Percentiles rank a stretch among this genome's conserved stretches.
These are phyloP conservation scores for Chionomys nivalis DNA, from an alignment of 2,113 vertebrate species.

Conservation along the genomic window DNA sequence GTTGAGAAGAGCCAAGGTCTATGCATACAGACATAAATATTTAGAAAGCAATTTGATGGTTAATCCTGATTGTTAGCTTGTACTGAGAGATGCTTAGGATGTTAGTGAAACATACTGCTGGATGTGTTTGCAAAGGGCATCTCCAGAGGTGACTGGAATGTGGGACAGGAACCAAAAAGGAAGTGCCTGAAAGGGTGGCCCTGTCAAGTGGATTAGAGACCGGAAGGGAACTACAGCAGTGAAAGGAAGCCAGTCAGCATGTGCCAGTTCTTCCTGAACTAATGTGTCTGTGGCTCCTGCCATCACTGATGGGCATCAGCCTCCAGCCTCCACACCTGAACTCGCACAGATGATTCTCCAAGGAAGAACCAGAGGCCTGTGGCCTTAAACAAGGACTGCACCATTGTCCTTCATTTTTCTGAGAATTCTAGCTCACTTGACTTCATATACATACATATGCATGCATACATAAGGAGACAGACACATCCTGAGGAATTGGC, in stretches of 20 bases:
- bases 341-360: neutral
- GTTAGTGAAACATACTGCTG: neutral
- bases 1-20: neutral
- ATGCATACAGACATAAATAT: neutral
- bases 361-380: neutral
- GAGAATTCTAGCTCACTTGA: neutral
- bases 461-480: neutral
- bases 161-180: neutral
- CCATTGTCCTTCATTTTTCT: neutral
- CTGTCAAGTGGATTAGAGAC: neutral
- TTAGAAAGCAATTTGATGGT: neutral
- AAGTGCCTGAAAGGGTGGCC: neutral
- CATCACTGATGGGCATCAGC: neutral
- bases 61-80: neutral
- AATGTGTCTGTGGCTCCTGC: neutral
- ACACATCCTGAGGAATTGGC: neutral
- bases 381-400: neutral
- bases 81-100: neutral
- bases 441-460: neutral
- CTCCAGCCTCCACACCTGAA: neutral
- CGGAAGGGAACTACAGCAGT: neutral
- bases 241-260: neutral
- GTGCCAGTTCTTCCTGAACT: neutral
- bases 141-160: neutral
- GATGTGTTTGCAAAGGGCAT: neutral